phyloP scores from a whole-genome alignment of 1,140 invertebrate species.

The Drosophila pruinosa region DNA sequence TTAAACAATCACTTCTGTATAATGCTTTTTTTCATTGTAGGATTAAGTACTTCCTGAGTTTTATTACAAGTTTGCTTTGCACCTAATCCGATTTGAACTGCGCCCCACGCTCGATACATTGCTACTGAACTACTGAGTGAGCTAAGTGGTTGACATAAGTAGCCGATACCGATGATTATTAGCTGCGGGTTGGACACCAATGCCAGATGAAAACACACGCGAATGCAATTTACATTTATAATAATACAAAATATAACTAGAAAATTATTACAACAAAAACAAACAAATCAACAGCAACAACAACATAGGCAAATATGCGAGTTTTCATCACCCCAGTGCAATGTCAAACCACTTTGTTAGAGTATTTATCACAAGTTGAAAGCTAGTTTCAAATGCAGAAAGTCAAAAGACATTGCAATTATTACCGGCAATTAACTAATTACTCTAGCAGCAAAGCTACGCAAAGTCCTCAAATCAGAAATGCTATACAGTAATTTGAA shows the following conservation, averaged over 20 bases:
- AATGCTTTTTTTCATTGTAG: too few relatives aligned
- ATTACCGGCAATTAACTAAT: not conserved
- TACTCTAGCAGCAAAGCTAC: too few relatives aligned
- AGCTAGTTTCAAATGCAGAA: not conserved
- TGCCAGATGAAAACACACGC: constrained; percentile 21
- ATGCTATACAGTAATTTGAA: too few relatives aligned
- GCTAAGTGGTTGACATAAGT: constrained; percentile 18
- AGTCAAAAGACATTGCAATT: not conserved
- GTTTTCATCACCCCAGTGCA: constrained; percentile 5
- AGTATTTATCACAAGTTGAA: not conserved
- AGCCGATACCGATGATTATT: constrained; percentile 23
- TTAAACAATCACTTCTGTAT: too few relatives aligned
- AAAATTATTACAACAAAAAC: too few relatives aligned
- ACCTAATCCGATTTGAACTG: constrained; percentile 11
- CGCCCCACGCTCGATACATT: constrained; percentile 4
- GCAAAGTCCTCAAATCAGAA: too few relatives aligned
- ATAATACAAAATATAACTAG: constrained; percentile 22
- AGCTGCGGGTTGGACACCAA: constrained; percentile 14
- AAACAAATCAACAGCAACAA: not conserved
- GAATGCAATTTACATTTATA: constrained; percentile 28
- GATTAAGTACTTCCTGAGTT: too few relatives aligned
- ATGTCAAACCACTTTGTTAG: constrained; percentile 17
- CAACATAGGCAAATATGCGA: not conserved
- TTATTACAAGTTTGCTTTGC: too few relatives aligned
- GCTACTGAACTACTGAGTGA: constrained; percentile 20